Conservation (phyloP, 2,797 vertebrate genomes). For the Chaetophractus vellerosus region DNA sequence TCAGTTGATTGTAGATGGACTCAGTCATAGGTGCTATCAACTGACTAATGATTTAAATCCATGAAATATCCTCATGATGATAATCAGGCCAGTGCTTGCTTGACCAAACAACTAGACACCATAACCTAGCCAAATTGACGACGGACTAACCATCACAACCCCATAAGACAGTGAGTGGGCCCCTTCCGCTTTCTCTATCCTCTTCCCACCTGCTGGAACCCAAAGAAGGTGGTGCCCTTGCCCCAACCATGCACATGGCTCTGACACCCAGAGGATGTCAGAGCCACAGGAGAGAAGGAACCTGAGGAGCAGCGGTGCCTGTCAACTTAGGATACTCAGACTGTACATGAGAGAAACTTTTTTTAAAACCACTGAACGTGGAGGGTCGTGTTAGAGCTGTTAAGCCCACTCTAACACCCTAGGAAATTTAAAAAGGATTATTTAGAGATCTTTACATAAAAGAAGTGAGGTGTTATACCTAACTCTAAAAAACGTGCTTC, state of each 20-base stretch:
- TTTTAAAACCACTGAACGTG: background rate
- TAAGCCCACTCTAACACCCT: background rate
- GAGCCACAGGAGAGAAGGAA: accelerated
- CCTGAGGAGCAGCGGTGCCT: background rate
- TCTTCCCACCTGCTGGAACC: background rate
- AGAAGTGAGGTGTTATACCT: background rate
- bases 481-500: background rate
- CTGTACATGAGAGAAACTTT: background rate
- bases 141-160: too few relatives aligned
- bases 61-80: too few relatives aligned
- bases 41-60: too few relatives aligned
- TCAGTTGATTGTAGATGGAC: too few relatives aligned
- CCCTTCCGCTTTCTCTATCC: background rate
- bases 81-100: too few relatives aligned
- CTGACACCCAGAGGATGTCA: too few relatives aligned
- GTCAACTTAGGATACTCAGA: background rate
- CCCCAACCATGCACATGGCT: background rate
- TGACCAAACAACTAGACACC: too few relatives aligned
- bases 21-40: too few relatives aligned
- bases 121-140: too few relatives aligned
- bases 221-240: background rate
- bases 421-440: background rate
- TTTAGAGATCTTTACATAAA: background rate
- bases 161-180: background rate
- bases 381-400: background rate